A percentile compares a stretch with the other conserved stretches of the same genome.
Conservation (phyloP, 2,113 vertebrate genomes). For the Acanthochromis polyacanthus region DNA sequence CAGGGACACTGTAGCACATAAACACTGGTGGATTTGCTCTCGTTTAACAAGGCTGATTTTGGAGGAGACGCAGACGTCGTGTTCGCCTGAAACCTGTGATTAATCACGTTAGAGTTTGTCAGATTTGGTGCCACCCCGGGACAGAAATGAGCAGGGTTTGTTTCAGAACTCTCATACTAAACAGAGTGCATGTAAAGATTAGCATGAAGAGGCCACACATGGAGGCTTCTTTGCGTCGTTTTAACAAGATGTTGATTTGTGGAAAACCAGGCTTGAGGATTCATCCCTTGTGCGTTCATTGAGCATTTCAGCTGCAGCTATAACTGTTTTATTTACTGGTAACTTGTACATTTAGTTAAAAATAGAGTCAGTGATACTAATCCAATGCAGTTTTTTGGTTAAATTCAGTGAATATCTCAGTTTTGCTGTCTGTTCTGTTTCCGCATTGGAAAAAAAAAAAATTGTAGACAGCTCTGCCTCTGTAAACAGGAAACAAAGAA, state of each 20-base stretch:
- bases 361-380: no score
- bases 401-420: no score
- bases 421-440: no score
- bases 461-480: no score
- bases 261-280: no score
- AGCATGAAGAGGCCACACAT: not conserved
- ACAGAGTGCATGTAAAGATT: not conserved
- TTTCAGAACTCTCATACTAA: not conserved
- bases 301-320: no score
- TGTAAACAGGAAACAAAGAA: no score
- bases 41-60: constrained; percentile 27
- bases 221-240: not conserved
- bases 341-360: no score
- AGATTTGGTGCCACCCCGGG: not conserved
- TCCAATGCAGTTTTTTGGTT: no score
- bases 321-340: no score
- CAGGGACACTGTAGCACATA: constrained; percentile 39
- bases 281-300: no score
- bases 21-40: constrained; percentile 46
- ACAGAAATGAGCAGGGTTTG: not conserved
- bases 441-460: no score
- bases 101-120: not conserved
- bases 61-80: not conserved
- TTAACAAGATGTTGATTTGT: not conserved
- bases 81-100: constrained; percentile 18